Base-by-base conservation (phyloP, 2,113 vertebrate genomes). In the Emydocephalus ijimae region DNA sequence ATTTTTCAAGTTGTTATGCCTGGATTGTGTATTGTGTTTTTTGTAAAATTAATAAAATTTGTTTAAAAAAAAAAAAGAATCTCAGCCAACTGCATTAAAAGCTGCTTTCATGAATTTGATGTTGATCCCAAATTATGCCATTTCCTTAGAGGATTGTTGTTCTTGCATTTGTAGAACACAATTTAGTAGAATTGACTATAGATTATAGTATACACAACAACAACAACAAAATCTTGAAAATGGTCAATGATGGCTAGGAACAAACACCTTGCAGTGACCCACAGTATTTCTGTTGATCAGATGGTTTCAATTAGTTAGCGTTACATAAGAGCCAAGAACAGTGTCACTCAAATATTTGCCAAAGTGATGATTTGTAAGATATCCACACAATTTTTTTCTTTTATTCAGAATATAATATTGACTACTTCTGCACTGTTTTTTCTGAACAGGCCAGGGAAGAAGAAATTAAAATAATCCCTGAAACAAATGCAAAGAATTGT, bases 381-480 rank as follows among this genome's bases (percentile, higher is more conserved):
- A 91, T 95, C 81, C 93, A 89, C 93, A 89, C 93, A 96, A 95
- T 59, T 92, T 92, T 94, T 85, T 93, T 96, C 48, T 93, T 97
- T 94, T 34, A 95, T 89, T 93, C 91, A 91, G 93, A 91, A 95
- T 91, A 92, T 92, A 90, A 95, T 91, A 91, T 23, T 92, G 89
- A 90, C 87, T 81, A 18, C 24, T 94, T 94, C 96, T 92, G 8
- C 90, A 45, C 52, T 23, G 14, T 69, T 85, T 94, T 95, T 92
- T 91, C 95, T 95, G 93, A 94, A 93, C 95, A 95, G 93, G 94
- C 93, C 91, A 90, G 95, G 93, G 95, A 81, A 97, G 92, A 93
- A 96, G 96, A 96, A 97, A 96, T 95, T 94, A 21, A 94, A 91
- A 21, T 92, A 95, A 93, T 96, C 97, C 96, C 96, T 96, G 93